Percentiles rank a stretch among this genome's conserved stretches.
Conservation (phyloP, 2,113 vertebrate species). For the Butorides virescens region DNA sequence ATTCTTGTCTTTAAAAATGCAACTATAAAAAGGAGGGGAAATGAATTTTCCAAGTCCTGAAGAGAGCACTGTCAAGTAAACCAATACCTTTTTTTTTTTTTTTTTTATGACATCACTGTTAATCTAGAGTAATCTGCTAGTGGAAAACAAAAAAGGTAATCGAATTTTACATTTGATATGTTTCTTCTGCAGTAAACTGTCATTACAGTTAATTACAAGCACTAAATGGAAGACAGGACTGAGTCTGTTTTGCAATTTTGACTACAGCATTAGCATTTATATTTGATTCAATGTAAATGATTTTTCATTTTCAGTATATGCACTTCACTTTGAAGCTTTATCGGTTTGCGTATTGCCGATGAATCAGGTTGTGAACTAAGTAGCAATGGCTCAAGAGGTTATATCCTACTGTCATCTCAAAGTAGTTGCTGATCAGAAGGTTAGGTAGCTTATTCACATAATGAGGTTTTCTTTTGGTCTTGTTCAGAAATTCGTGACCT, state of each 20-base stretch:
- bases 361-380: neutral
- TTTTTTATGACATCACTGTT: neutral
- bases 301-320: neutral
- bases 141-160: neutral
- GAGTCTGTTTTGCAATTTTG: constrained; percentile 19
- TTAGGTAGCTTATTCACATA: neutral
- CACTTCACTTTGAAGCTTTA: neutral
- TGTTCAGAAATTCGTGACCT: neutral
- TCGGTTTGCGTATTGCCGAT: neutral
- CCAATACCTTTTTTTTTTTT: neutral
- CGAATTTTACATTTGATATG: neutral
- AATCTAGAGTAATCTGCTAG: neutral
- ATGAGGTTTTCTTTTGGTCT: neutral
- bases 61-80: neutral
- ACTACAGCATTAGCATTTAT: constrained; percentile 37
- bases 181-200: neutral
- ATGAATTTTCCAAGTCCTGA: neutral
- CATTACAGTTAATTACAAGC: constrained; percentile 21
- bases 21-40: neutral
- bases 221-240: neutral
- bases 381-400: neutral
- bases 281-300: constrained; percentile 31
- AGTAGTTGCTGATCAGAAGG: neutral
- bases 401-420: neutral
- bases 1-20: neutral